phyloP scores from a whole-genome alignment of 1,140 invertebrate species.

The Trichonephila inaurata region DNA sequence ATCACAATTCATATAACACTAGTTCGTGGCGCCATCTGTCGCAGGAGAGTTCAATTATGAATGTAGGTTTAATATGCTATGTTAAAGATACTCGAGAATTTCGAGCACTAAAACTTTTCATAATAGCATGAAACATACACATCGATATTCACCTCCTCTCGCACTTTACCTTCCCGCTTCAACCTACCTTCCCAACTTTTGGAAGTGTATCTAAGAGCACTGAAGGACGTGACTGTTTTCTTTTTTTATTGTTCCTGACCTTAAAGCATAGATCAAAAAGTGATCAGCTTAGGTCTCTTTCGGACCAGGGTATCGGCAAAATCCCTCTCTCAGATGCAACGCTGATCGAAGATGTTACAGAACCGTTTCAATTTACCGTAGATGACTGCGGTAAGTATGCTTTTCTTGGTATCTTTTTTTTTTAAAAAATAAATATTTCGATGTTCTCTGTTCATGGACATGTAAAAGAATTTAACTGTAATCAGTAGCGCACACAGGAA shows the following conservation, averaged over 20 bases:
- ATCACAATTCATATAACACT: not conserved
- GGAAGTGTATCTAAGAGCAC: constrained; percentile 38
- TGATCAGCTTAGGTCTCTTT: constrained; percentile 72
- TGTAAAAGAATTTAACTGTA: no score
- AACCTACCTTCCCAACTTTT: constrained; percentile 5
- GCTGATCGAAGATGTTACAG: constrained; percentile 87
- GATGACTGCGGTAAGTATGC: constrained; percentile 81
- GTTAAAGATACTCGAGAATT: not conserved
- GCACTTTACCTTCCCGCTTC: constrained; percentile 39
- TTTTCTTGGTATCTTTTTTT: no score
- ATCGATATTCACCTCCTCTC: not conserved
- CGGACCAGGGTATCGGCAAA: constrained; percentile 86
- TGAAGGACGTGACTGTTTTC: constrained; percentile 64
- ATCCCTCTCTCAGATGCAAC: constrained; percentile 91
- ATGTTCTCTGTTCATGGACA: no score
- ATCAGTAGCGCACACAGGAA: no score
- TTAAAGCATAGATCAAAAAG: constrained; percentile 66
- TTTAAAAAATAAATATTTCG: no score
- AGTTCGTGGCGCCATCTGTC: not conserved
- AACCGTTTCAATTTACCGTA: constrained; percentile 82
- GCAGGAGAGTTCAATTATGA: not conserved
- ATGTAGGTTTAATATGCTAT: not conserved
- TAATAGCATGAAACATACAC: not conserved
- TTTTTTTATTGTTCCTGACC: constrained; percentile 47
- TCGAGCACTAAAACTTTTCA: constrained; percentile 38